These are phyloP conservation scores for Grammomys dolichurus DNA, from an alignment of 2,113 vertebrate species.

Conservation along the genomic window DNA sequence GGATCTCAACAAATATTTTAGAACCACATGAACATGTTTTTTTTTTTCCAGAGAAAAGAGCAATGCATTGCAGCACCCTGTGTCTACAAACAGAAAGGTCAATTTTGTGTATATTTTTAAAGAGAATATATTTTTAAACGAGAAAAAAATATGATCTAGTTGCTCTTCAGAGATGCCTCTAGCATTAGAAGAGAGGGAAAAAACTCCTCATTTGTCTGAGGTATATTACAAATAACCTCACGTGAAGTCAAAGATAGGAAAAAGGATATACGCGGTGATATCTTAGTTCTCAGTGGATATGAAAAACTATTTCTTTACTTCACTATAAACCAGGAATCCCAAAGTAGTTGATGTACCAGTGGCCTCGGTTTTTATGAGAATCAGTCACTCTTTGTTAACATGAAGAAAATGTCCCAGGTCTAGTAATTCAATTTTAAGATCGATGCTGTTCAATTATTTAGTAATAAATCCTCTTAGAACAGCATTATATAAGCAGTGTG, in stretches of 20 bases:
- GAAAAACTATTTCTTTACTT: not conserved
- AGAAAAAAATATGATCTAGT: not conserved
- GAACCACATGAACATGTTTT: too few relatives aligned
- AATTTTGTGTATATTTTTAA: conserved; percentile 50
- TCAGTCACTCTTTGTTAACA: conserved; percentile 75
- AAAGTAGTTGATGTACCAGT: conserved; percentile 51
- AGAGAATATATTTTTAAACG: not conserved
- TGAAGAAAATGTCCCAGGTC: conserved; percentile 69
- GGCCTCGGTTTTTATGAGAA: conserved; percentile 61
- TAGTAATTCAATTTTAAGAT: conserved; percentile 82
- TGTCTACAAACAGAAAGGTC: conserved; percentile 10
- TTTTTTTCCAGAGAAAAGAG: not conserved
- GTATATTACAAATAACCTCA: conserved; percentile 41
- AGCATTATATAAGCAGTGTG: conserved; percentile 31
- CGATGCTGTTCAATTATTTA: conserved; percentile 85
- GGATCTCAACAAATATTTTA: too few relatives aligned
- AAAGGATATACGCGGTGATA: not conserved
- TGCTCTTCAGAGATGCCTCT: conserved; percentile 8
- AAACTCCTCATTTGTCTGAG: not conserved
- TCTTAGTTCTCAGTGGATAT: conserved; percentile 32
- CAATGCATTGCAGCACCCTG: not conserved
- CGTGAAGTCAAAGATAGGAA: conserved; percentile 31
- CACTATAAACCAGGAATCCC: conserved; percentile 43
- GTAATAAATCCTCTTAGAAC: conserved; percentile 62
- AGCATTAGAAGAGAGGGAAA: not conserved